These are phyloP conservation scores for Drosophila stalkeri DNA, from an alignment of 2,888 invertebrate genomes.

Conservation along the genomic window DNA sequence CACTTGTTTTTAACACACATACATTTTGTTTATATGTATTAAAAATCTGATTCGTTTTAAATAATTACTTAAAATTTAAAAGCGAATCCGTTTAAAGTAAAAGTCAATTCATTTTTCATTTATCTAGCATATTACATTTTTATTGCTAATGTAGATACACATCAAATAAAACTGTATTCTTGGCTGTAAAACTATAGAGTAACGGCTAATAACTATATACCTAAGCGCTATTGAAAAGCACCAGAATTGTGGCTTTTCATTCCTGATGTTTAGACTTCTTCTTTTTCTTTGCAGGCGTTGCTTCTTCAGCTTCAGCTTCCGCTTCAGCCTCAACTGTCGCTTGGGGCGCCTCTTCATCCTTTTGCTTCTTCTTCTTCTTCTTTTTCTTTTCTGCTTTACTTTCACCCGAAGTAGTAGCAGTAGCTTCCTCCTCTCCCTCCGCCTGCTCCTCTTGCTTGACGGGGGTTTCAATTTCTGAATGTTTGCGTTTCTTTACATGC, in stretches of 20 bases:
- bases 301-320: conserved; percentile 42
- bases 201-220: conserved; percentile 31
- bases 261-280: conserved; percentile 62
- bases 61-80: no score
- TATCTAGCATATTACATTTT: conserved; percentile 53
- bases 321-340: conserved; percentile 37
- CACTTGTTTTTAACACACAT: no score
- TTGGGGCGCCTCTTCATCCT: conserved; percentile 67
- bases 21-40: no score
- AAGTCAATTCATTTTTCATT: not conserved
- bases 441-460: conserved; percentile 48
- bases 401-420: conserved; percentile 29
- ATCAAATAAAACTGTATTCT: conserved; percentile 42
- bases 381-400: conserved; percentile 77
- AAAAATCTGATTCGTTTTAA: no score
- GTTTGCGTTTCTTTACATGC: conserved; percentile 86
- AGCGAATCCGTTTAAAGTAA: not conserved
- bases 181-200: conserved; percentile 42
- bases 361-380: conserved; percentile 83
- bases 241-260: conserved; percentile 4
- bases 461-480: conserved; percentile 85
- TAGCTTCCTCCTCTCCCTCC: conserved; percentile 25
- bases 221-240: conserved; percentile 31
- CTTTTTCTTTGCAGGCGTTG: conserved; percentile 42
- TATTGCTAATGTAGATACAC: conserved; percentile 69